These are phyloP conservation scores for Erpobdella octoculata DNA, from an alignment of 2,888 invertebrate species.

Conservation along the genomic window DNA sequence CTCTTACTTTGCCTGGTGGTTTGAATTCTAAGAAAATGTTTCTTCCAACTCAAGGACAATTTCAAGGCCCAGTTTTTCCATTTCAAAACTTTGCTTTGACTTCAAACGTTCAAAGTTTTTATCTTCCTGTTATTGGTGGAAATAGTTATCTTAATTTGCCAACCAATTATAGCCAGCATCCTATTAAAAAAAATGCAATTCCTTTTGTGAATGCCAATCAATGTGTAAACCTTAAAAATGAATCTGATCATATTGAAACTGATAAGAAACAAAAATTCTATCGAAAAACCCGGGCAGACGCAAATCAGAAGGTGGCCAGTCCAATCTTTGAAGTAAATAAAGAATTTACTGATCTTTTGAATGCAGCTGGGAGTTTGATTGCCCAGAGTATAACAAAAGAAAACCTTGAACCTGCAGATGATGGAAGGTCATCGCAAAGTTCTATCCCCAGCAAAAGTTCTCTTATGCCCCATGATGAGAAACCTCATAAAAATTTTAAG, in stretches of 20 bases:
- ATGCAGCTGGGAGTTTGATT: constrained; percentile 31
- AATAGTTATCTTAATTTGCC: background rate
- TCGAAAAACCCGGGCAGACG: background rate
- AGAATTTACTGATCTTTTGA: constrained; percentile 45
- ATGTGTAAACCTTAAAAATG: background rate
- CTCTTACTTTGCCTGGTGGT: too few species aligned
- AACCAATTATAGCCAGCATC: background rate
- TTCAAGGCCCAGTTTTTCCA: too few species aligned
- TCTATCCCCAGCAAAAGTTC: background rate
- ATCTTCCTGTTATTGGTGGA: background rate
- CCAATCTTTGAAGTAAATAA: constrained; percentile 45
- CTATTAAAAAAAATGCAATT: background rate
- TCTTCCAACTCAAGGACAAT: too few species aligned
- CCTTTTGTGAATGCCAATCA: background rate
- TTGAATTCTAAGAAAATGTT: too few species aligned
- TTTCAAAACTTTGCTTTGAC: constrained; percentile 28
- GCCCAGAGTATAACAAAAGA: background rate
- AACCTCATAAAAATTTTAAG: too few species aligned
- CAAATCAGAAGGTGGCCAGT: background rate
- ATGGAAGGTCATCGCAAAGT: background rate
- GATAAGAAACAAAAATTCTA: background rate
- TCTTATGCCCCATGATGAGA: too few species aligned
- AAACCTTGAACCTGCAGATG: background rate
- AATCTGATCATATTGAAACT: background rate
- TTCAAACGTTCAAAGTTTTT: background rate